phyloP scores from a whole-genome alignment of 2,113 vertebrate genomes.

The Pyxicephalus adspersus region DNA sequence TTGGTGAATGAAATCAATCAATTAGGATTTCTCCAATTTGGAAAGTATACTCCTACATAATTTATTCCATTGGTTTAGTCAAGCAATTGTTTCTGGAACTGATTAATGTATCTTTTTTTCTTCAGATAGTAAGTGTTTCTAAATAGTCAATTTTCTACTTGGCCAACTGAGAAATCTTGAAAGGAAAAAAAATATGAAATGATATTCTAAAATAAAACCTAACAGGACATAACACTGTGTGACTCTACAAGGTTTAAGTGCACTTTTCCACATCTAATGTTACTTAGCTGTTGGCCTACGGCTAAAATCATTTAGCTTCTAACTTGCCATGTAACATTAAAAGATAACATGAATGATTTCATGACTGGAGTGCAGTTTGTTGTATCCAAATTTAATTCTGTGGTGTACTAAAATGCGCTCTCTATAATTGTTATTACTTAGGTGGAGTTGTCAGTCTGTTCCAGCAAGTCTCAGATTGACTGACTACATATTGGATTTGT shows the following conservation, averaged over 20 bases:
- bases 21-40: too few relatives aligned
- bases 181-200: not conserved
- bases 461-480: not conserved
- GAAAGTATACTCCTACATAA: too few relatives aligned
- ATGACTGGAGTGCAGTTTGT: slow-evolving; percentile 45
- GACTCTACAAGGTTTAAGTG: slow-evolving; percentile 35
- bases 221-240: slow-evolving; percentile 32
- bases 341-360: slow-evolving; percentile 37
- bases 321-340: slow-evolving; percentile 55
- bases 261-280: slow-evolving; percentile 44
- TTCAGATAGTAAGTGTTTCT: not conserved
- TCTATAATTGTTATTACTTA: slow-evolving; percentile 13
- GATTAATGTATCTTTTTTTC: too few relatives aligned
- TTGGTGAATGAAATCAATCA: too few relatives aligned
- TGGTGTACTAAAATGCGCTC: slow-evolving; percentile 18
- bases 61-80: too few relatives aligned
- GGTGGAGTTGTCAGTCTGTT: not conserved
- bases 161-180: not conserved
- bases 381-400: slow-evolving; percentile 36
- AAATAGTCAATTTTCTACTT: not conserved
- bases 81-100: too few relatives aligned
- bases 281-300: slow-evolving; percentile 48
- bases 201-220: slow-evolving; percentile 31
- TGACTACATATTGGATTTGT: not conserved
- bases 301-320: slow-evolving; percentile 53